These are phyloP conservation scores for Amphimedon queenslandica DNA, from an alignment of 37 sponge, comb jelly and placozoan species.

Conservation along the genomic window DNA sequence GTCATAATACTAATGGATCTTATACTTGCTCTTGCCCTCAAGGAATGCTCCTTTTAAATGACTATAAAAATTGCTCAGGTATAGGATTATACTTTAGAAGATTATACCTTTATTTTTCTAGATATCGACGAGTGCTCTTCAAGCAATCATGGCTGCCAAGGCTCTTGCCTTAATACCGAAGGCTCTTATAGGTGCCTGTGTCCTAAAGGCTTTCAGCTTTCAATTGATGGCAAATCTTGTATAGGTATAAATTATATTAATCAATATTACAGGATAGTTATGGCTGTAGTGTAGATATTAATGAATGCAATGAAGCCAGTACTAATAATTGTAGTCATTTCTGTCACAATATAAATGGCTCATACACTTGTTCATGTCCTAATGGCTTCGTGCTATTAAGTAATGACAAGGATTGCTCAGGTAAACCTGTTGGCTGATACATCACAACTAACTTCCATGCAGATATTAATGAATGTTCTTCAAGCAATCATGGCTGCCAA, in stretches of 20 bases:
- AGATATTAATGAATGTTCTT: slow-evolving; percentile 45
- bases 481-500: slow-evolving; percentile 3
- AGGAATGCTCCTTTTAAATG: neutral
- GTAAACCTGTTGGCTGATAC: neutral
- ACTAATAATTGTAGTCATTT: slow-evolving; percentile 7
- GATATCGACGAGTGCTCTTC: slow-evolving; percentile 1
- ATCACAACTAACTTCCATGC: neutral
- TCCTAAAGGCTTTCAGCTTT: neutral
- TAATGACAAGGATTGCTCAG: neutral
- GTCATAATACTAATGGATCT: neutral
- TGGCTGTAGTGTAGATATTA: slow-evolving; percentile 3
- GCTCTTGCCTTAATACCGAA: neutral
- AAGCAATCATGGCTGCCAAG: neutral
- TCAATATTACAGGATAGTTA: no score
- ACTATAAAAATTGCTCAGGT: neutral
- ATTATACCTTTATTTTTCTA: neutral
- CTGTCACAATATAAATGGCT: neutral
- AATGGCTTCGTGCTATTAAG: neutral
- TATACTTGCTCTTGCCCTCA: neutral
- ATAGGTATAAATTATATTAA: no score
- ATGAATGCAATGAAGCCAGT: neutral
- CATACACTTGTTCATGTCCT: slow-evolving; percentile 1
- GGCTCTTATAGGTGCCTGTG: neutral
- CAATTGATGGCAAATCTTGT: neutral
- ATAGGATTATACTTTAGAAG: neutral